phyloP scores from a whole-genome alignment of 2,888 invertebrate species.

The Pseudococcus longispinus region DNA sequence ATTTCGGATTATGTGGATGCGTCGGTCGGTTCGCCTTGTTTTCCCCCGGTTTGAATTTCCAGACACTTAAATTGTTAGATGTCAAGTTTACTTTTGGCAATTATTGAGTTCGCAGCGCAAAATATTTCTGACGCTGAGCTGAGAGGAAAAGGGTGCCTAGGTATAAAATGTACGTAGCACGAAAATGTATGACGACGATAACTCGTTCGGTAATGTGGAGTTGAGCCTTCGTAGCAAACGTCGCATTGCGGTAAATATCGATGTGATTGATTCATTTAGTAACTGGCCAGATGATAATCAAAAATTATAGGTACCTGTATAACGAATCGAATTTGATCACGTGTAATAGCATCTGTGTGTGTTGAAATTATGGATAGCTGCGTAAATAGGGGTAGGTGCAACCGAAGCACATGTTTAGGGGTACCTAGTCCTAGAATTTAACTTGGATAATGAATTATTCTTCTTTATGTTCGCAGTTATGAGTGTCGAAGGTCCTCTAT shows the following conservation, averaged over 20 bases:
- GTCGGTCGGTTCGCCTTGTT: background rate
- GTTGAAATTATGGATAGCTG: background rate
- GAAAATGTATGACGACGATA: background rate
- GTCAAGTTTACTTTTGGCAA: slow-evolving; percentile 5
- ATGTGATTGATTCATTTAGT: background rate
- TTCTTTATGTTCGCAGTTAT: slow-evolving; percentile 62
- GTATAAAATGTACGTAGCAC: too few species aligned
- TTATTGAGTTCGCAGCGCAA: background rate
- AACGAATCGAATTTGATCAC: background rate
- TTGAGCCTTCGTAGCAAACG: background rate
- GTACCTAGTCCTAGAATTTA: too few species aligned
- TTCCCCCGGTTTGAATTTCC: background rate
- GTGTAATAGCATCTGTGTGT: background rate
- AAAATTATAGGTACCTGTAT: background rate
- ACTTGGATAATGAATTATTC: slow-evolving; percentile 9
- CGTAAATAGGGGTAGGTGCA: background rate
- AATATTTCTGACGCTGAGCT: background rate
- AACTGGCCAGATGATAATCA: background rate
- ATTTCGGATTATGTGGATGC: slow-evolving; percentile 17
- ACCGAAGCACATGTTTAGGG: background rate
- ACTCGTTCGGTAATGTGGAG: background rate
- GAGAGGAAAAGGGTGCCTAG: background rate
- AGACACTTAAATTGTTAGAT: background rate
- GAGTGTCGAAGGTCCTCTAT: slow-evolving; percentile 66
- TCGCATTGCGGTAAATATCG: background rate